Evolutionary conservation across 2,888 invertebrate species (phyloP).

Genomic region (Pammene fasciana): DNA sequence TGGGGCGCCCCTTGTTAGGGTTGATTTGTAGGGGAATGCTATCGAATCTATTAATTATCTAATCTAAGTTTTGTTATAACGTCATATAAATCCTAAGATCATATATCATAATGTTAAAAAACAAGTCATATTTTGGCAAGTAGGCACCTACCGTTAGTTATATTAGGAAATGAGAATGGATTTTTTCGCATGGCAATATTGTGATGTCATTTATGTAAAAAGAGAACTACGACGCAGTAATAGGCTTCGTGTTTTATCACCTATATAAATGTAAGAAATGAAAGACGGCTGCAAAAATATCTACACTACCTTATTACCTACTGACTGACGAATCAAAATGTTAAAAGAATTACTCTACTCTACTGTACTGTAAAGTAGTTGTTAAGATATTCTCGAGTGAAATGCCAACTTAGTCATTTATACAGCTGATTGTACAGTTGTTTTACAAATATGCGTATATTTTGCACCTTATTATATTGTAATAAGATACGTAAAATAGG

Average conservation of each 20-base stretch:
- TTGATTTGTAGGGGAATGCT: slow-evolving; percentile 4
- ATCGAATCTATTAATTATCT: neutral
- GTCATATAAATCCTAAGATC: neutral
- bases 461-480: too few relatives aligned
- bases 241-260: neutral
- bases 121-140: neutral
- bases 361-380: too few relatives aligned
- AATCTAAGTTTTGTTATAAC: neutral
- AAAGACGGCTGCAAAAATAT: neutral
- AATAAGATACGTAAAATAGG: too few relatives aligned
- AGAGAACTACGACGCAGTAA: slow-evolving; percentile 7
- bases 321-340: too few relatives aligned
- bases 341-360: too few relatives aligned
- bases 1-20: slow-evolving; percentile 45
- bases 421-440: too few relatives aligned
- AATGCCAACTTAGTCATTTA: too few relatives aligned
- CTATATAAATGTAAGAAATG: too few relatives aligned
- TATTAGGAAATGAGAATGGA: neutral
- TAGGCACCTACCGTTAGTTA: too few relatives aligned
- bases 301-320: neutral
- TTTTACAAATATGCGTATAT: too few relatives aligned
- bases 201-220: slow-evolving; percentile 11
- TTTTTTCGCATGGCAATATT: slow-evolving; percentile 26
- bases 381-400: too few relatives aligned
- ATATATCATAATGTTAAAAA: neutral